Conservation (phyloP, 2,888 invertebrate genomes). For the Drosophila borealis region DNA sequence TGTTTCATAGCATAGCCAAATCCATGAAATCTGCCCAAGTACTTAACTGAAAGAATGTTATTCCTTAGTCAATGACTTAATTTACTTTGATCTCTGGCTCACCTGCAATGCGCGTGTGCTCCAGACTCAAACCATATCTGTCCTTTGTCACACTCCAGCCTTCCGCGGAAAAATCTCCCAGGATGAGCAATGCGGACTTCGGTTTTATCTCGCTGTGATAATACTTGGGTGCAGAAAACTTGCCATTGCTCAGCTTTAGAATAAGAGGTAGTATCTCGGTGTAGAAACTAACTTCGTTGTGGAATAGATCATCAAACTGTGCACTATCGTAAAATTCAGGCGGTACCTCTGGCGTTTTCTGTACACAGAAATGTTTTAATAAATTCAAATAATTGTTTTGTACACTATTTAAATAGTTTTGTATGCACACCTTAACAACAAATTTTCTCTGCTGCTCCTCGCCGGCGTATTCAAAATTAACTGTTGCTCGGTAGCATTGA, state of each 20-base stretch:
- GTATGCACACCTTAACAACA: conserved; percentile 75
- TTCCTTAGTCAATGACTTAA: no score
- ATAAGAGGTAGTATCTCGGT: conserved; percentile 78
- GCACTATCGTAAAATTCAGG: conserved; percentile 65
- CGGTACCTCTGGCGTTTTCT: conserved; percentile 82
- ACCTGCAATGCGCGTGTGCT: conserved; percentile 81
- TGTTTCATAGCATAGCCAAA: conserved; percentile 80
- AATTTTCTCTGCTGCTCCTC: conserved; percentile 43
- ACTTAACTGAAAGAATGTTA: conserved; percentile 53
- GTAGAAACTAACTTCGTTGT: conserved; percentile 82
- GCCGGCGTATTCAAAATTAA: conserved; percentile 62
- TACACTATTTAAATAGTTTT: background rate
- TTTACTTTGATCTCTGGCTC: background rate
- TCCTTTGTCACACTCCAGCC: conserved; percentile 77
- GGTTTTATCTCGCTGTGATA: conserved; percentile 75
- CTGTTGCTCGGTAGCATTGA: conserved; percentile 71
- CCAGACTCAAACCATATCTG: conserved; percentile 76
- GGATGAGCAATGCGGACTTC: conserved; percentile 71
- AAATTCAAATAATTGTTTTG: background rate
- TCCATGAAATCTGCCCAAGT: conserved; percentile 83
- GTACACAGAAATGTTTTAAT: background rate
- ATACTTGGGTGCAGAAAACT: conserved; percentile 73
- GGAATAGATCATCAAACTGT: conserved; percentile 76
- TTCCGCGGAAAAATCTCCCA: conserved; percentile 77
- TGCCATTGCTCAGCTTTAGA: conserved; percentile 46